phyloP scores from a whole-genome alignment of 2,797 vertebrate genomes.

The Cynopterus sphinx region DNA sequence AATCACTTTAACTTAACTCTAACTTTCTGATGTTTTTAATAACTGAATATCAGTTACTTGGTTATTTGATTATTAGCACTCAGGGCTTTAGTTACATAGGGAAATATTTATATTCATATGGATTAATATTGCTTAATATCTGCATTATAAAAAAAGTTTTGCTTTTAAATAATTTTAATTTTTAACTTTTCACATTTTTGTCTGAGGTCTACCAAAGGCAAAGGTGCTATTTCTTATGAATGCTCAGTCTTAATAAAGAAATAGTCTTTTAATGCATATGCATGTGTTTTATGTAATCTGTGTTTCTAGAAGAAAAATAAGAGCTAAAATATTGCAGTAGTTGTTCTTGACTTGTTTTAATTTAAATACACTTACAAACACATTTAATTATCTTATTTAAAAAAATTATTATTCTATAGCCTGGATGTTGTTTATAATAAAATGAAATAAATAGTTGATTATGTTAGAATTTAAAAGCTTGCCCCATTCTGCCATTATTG shows the following conservation, averaged over 20 bases:
- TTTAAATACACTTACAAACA: not conserved
- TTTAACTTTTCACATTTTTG: not conserved
- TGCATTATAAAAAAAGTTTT: not conserved
- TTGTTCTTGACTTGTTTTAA: not conserved
- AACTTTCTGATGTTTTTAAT: not conserved
- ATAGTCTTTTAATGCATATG: not conserved
- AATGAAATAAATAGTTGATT: not conserved
- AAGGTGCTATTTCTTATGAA: not conserved
- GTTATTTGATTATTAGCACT: not conserved
- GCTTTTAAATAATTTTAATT: constrained; percentile 13
- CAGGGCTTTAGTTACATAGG: not conserved
- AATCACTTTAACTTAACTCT: not conserved
- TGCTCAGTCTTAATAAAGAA: not conserved
- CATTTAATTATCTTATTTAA: not conserved
- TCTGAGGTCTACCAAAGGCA: not conserved
- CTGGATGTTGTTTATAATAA: not conserved
- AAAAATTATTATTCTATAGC: not conserved
- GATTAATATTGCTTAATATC: not conserved
- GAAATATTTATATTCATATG: not conserved
- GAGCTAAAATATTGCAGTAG: not conserved
- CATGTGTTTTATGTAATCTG: not conserved
- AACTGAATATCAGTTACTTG: not conserved
- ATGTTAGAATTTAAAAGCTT: not conserved
- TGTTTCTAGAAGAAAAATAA: not conserved
- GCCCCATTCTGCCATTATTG: not conserved